phyloP scores from a whole-genome alignment of 2,888 invertebrate species.

The Empis stercorea region DNA sequence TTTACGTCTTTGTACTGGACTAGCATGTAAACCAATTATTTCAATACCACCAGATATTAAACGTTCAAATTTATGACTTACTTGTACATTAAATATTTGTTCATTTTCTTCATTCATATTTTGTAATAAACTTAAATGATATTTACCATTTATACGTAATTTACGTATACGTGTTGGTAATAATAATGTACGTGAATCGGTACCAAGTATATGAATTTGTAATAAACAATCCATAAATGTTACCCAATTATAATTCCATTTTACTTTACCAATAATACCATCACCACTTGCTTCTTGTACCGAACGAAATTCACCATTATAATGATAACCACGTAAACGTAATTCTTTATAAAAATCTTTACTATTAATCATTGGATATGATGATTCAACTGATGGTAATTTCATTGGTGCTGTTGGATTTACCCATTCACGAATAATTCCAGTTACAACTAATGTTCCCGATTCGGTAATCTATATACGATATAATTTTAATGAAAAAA shows the following conservation, averaged over 20 bases:
- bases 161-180: constrained; percentile 64
- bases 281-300: constrained; percentile 28
- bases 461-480: constrained; percentile 48
- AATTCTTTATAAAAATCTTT: constrained; percentile 60
- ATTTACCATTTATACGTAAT: constrained; percentile 51
- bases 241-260: constrained; percentile 77
- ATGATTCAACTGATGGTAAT: constrained; percentile 16
- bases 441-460: constrained; percentile 55
- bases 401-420: constrained; percentile 16
- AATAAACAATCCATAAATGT: constrained; percentile 82
- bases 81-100: constrained; percentile 26
- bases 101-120: constrained; percentile 28
- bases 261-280: constrained; percentile 28
- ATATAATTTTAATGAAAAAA: too few species aligned
- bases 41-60: constrained; percentile 61
- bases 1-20: constrained; percentile 54
- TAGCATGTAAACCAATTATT: constrained; percentile 62
- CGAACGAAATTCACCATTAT: constrained; percentile 31
- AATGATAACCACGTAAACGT: constrained; percentile 56
- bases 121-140: constrained; percentile 42
- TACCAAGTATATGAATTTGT: constrained; percentile 62
- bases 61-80: constrained; percentile 23
- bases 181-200: constrained; percentile 54
- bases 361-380: constrained; percentile 36
- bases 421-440: constrained; percentile 42